These are phyloP conservation scores for Lithophane semibrunnea DNA, from an alignment of 2,888 invertebrate species.

Conservation along the genomic window DNA sequence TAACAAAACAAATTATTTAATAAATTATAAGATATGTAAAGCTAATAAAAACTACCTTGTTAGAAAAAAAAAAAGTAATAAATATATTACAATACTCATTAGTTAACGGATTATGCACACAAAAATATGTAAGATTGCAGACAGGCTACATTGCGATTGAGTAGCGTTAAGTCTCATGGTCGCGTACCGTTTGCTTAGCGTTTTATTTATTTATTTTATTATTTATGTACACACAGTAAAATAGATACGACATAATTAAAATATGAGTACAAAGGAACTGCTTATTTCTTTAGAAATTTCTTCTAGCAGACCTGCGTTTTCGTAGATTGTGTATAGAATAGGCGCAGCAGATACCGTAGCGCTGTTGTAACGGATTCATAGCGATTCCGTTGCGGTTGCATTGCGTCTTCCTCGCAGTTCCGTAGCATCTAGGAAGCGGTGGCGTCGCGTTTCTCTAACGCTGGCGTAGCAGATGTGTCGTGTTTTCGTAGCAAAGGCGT, in stretches of 20 bases:
- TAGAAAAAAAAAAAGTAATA: background rate
- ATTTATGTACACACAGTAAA: no score
- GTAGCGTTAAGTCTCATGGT: background rate
- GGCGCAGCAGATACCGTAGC: background rate
- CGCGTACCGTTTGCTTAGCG: background rate
- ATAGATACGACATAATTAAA: no score
- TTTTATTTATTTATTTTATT: no score
- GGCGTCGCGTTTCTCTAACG: background rate
- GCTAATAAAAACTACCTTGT: background rate
- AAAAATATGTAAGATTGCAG: background rate
- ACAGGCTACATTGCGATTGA: no score
- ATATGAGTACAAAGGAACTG: no score
- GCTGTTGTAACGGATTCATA: background rate
- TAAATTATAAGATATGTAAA: background rate
- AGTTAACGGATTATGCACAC: background rate
- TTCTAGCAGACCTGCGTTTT: no score
- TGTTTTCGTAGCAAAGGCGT: background rate
- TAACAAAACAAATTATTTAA: background rate
- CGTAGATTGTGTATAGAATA: background rate
- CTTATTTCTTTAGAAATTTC: no score
- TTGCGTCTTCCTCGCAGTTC: background rate
- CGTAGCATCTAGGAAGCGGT: background rate
- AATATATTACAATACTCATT: background rate
- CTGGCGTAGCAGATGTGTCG: background rate
- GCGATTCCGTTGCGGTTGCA: background rate